Evolutionary conservation across 2,797 vertebrate genomes (phyloP), one percentile per base, ranked within the genome.

Genomic region (Galagoides demidoff): DNA sequence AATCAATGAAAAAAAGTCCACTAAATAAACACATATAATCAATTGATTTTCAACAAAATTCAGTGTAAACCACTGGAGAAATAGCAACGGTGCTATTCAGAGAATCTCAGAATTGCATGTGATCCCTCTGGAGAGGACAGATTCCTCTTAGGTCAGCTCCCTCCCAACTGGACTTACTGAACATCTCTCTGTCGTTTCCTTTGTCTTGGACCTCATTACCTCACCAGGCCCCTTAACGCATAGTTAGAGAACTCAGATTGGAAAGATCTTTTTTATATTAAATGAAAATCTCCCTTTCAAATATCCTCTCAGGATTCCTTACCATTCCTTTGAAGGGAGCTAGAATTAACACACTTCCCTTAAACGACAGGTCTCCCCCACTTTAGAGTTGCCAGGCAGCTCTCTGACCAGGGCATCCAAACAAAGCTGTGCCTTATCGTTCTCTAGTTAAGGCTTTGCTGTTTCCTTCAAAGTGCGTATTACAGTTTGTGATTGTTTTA

Each of bases 41-140:
- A 95, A 89, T 45, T 86, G 31, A 90, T 84, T 82, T 77, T 83
- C 71, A 94, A 94, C 13, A 76, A 87, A 92, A 90, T 57, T 81
- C 10, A 66, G 20, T 70, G n/a, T 20, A 85, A 76, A 55, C 59
- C 2, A n/a, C 29, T 52, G 10, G 23, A 61, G 17, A 77, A 86
- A 88, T 81, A 59, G 29, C 52, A 96, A 63, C 31, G 17, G 20
- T 37, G 1, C 7, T 66, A 1, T 37, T 81, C 84, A 68, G 61
- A 76, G 92, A 86, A 34, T 25, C 59, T 87, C 37, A 45, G 37
- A 86, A 79, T 64, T 43, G 5, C 19, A 78, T 70, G 59, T 37
- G 17, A 52, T 76, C 29, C 49, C 49, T 85, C 39, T 39, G 14
- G 52, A 55, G n/a, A 88, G 25, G 20, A 52, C 11, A 8, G 49